phyloP scores from a whole-genome alignment of 2,113 vertebrate species.

The Castor canadensis region DNA sequence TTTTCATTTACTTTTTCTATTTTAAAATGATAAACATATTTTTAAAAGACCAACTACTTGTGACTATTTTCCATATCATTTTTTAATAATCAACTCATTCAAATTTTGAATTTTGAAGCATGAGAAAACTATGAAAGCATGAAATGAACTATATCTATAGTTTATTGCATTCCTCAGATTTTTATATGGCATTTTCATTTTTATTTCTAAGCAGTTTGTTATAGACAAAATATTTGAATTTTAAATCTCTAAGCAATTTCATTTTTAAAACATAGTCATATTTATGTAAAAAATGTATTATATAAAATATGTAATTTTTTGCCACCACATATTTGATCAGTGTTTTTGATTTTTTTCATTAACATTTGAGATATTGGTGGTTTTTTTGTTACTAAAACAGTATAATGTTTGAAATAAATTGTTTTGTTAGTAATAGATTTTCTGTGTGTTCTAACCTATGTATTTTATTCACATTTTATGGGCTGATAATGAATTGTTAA shows the following conservation, averaged over 20 bases:
- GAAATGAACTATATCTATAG: not conserved
- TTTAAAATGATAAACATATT: not conserved
- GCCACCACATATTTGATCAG: not conserved
- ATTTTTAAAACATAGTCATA: not conserved
- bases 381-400: constrained; percentile 16
- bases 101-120: not conserved
- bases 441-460: not conserved
- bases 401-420: constrained; percentile 20
- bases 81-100: not conserved
- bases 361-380: not conserved
- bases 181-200: not conserved
- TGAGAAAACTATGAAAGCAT: not conserved
- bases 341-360: not conserved
- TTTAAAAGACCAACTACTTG: not conserved
- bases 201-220: not conserved
- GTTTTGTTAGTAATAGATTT: not conserved
- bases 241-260: not conserved
- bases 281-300: constrained; percentile 4
- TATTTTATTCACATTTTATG: constrained; percentile 10
- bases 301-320: constrained; percentile 26
- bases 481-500: not conserved
- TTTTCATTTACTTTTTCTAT: not conserved
- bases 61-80: not conserved
- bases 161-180: not conserved
- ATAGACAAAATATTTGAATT: constrained; percentile 1